phyloP scores from a whole-genome alignment of 2,888 invertebrate species.

The Timandra comae region DNA sequence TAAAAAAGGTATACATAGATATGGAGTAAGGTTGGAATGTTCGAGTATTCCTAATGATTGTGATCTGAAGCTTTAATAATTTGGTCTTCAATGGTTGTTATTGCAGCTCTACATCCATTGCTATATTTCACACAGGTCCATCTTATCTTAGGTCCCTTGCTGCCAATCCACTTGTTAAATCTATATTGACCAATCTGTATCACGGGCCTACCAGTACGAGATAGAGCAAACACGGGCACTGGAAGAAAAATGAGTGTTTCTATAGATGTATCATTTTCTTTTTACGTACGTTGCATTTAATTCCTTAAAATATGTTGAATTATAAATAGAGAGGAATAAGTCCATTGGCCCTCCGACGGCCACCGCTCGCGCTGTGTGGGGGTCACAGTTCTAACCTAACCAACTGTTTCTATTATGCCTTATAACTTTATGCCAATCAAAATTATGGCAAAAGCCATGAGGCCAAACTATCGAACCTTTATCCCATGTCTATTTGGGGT shows the following conservation, averaged over 20 bases:
- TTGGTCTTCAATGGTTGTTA: slow-evolving; percentile 21
- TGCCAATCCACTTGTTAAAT: slow-evolving; percentile 30
- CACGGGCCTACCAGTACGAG: slow-evolving; percentile 23
- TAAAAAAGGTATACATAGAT: slow-evolving; percentile 1
- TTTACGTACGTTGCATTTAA: too few species aligned
- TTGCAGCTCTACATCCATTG: slow-evolving; percentile 24
- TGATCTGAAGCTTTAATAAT: slow-evolving; percentile 23
- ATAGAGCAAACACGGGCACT: slow-evolving; percentile 1
- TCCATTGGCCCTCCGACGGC: too few species aligned
- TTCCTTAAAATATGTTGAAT: too few species aligned
- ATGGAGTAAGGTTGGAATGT: too few species aligned
- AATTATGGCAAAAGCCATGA: too few species aligned
- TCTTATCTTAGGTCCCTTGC: slow-evolving; percentile 24
- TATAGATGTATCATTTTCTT: slow-evolving; percentile 23
- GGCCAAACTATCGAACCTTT: too few species aligned
- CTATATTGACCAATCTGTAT: slow-evolving; percentile 36
- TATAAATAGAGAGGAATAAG: too few species aligned
- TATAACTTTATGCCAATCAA: too few species aligned
- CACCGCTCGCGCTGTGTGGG: too few species aligned
- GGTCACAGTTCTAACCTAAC: too few species aligned
- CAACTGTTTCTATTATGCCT: too few species aligned
- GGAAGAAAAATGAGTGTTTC: neutral
- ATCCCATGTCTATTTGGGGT: too few species aligned
- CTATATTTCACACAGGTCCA: slow-evolving; percentile 28
- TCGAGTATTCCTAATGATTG: slow-evolving; percentile 26